These are phyloP conservation scores for Megaleporinus macrocephalus DNA, from an alignment of 2,113 vertebrate species.

Conservation along the genomic window DNA sequence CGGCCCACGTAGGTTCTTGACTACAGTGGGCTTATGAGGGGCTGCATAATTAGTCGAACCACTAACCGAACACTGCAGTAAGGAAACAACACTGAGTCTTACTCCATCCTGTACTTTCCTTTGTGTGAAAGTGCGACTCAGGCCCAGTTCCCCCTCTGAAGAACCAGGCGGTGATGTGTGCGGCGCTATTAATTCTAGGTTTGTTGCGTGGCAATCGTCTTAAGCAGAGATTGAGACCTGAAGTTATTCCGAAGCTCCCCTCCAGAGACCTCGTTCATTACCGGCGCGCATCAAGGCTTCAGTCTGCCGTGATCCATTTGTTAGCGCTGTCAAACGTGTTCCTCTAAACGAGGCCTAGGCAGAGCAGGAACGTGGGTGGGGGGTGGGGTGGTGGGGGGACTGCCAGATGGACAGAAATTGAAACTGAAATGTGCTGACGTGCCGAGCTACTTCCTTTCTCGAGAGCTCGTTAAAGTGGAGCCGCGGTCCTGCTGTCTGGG, in stretches of 20 bases:
- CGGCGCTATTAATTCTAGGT: background rate
- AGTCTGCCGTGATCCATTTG: conserved; percentile 31
- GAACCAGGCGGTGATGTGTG: no score
- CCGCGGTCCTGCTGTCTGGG: background rate
- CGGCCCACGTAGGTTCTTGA: no score
- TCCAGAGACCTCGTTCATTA: conserved; percentile 36
- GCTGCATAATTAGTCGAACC: no score
- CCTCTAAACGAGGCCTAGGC: conserved; percentile 27
- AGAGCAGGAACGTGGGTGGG: no score
- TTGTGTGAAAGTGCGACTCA: no score
- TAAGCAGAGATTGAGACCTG: background rate
- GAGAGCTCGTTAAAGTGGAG: conserved; percentile 16
- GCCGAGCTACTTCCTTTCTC: conserved; percentile 68
- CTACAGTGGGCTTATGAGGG: no score
- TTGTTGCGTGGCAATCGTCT: background rate
- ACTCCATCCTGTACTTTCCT: no score
- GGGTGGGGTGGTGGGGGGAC: no score
- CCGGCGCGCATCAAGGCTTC: conserved; percentile 26
- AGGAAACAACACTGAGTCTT: no score
- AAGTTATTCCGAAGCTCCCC: conserved; percentile 20
- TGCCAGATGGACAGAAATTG: conserved; percentile 50
- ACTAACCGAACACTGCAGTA: no score
- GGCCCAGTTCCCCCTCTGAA: background rate
- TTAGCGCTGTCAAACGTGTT: conserved; percentile 41
- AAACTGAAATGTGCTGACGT: conserved; percentile 70